A percentile compares a stretch with the other conserved stretches of the same genome.
These are phyloP conservation scores for Gastracanthus pulcherrimus DNA, from an alignment of 2,888 invertebrate genomes.

Conservation along the genomic window DNA sequence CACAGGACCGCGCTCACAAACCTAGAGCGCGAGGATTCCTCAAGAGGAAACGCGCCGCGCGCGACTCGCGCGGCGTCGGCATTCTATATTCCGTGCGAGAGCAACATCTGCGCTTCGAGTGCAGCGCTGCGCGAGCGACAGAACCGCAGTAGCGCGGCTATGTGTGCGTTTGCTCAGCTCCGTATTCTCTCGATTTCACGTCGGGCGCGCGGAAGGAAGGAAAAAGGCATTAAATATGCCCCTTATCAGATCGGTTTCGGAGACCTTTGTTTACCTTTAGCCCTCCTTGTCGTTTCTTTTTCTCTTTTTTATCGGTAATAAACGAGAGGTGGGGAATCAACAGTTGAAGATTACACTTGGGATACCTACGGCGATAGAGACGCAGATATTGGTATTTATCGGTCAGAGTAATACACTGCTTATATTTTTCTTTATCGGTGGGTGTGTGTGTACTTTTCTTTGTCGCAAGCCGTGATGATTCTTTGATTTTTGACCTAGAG, in stretches of 20 bases:
- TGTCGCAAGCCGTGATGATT: not conserved
- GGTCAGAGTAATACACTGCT: not conserved
- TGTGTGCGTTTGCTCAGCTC: not conserved
- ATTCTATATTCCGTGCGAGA: not conserved
- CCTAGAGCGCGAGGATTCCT: not conserved
- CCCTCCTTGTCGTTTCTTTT: not conserved
- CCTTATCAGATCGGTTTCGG: not conserved
- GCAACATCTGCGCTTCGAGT: too few species aligned
- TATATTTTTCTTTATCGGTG: not conserved
- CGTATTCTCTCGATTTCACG: not conserved
- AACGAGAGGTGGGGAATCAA: not conserved
- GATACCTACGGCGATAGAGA: not conserved
- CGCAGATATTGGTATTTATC: not conserved
- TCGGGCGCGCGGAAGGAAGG: not conserved
- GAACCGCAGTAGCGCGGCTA: too few species aligned
- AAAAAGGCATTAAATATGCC: too few species aligned
- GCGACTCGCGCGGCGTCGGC: not conserved
- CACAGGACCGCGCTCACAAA: too few species aligned
- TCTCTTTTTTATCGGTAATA: not conserved
- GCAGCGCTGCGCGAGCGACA: not conserved
- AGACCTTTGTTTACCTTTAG: not conserved
- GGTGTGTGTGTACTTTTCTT: not conserved
- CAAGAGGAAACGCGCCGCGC: not conserved
- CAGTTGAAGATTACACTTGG: conserved; percentile 16
- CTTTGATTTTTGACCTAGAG: conserved; percentile 5